Percentiles rank a stretch among this genome's conserved stretches.
Conservation (phyloP, 2,113 vertebrate genomes). For the Myanophis thanlyinensis region DNA sequence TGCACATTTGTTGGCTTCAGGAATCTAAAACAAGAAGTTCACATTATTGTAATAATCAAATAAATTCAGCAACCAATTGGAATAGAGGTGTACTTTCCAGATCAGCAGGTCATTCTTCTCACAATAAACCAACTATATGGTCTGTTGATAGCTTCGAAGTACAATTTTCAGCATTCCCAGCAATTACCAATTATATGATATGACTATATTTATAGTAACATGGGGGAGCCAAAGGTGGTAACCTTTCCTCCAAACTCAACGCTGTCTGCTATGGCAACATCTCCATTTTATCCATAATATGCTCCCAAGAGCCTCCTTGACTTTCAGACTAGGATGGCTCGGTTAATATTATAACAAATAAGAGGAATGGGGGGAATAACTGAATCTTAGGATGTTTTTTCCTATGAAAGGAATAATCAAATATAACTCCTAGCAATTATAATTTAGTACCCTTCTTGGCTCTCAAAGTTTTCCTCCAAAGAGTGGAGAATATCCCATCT, state of each 20-base stretch:
- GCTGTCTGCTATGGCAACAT: neutral
- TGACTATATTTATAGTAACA: no score
- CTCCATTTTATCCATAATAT: neutral
- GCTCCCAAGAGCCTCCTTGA: neutral
- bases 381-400: neutral
- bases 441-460: constrained; percentile 86
- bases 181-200: neutral
- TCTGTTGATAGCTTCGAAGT: neutral
- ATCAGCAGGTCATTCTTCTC: neutral
- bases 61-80: neutral
- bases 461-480: constrained; percentile 94
- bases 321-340: no score
- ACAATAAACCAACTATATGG: neutral
- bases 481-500: constrained; percentile 93
- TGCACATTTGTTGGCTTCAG: neutral
- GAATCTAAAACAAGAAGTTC: neutral
- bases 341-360: neutral
- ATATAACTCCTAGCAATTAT: neutral
- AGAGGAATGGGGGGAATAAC: neutral
- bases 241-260: neutral
- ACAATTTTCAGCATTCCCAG: neutral
- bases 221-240: neutral
- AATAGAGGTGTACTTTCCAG: neutral
- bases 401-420: neutral
- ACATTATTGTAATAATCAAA: no score